Conservation (phyloP, 2,888 invertebrate genomes). For the Isotomurus palustris region DNA sequence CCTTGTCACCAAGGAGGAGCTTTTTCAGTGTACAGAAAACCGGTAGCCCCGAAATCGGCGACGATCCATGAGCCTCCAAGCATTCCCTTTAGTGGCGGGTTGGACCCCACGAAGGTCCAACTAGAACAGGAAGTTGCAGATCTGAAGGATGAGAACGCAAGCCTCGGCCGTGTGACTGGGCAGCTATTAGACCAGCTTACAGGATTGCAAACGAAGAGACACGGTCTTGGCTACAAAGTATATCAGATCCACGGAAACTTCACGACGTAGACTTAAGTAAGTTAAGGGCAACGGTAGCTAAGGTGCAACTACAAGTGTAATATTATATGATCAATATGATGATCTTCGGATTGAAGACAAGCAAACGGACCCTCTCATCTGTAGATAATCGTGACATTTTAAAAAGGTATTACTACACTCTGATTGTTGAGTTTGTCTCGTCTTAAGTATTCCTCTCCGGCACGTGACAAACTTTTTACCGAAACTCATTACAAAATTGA, state of each 20-base stretch:
- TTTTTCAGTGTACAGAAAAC: conserved; percentile 45
- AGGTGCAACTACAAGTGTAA: too few species aligned
- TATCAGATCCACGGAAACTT: conserved; percentile 37
- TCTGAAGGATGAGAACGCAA: conserved; percentile 42
- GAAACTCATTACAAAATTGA: too few species aligned
- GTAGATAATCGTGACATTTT: too few species aligned
- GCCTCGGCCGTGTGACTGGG: conserved; percentile 41
- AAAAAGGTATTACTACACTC: too few species aligned
- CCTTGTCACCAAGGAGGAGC: conserved; percentile 46
- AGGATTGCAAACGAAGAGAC: conserved; percentile 40
- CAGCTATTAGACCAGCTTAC: conserved; percentile 45
- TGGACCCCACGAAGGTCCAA: conserved; percentile 15
- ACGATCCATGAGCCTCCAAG: conserved; percentile 42
- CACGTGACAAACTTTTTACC: too few species aligned
- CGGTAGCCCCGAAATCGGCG: conserved; percentile 34
- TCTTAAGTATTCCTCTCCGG: too few species aligned
- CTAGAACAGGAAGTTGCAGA: conserved; percentile 41
- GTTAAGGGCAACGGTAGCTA: too few species aligned
- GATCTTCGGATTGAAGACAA: too few species aligned
- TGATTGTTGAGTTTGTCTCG: too few species aligned
- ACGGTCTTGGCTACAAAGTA: conserved; percentile 42
- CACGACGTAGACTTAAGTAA: conserved; percentile 22
- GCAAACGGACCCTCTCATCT: too few species aligned
- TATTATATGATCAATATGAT: too few species aligned
- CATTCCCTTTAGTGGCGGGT: conserved; percentile 27